Percentiles rank a stretch among this genome's conserved stretches.
phyloP scores from a whole-genome alignment of 2,797 vertebrate species.

The Squalus acanthias region DNA sequence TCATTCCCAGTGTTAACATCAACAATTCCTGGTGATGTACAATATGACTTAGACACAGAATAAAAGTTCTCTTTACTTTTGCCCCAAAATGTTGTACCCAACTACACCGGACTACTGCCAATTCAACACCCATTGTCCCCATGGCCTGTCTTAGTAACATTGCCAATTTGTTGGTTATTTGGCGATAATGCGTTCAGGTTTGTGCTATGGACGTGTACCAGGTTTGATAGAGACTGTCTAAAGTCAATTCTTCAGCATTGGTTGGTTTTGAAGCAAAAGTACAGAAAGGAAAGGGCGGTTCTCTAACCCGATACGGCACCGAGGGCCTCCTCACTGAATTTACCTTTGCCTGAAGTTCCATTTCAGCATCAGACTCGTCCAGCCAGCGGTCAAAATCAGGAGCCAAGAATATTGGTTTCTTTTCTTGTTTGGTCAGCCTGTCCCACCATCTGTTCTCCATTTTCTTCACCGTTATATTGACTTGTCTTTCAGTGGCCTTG shows the following conservation, averaged over 20 bases:
- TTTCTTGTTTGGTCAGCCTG: slow-evolving; percentile 75
- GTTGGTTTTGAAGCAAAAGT: neutral
- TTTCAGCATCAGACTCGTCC: slow-evolving; percentile 92
- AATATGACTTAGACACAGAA: neutral
- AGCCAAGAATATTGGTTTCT: slow-evolving; percentile 77
- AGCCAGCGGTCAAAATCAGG: slow-evolving; percentile 95
- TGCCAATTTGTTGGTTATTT: neutral
- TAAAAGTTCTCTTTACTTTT: neutral
- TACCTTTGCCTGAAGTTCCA: slow-evolving; percentile 87
- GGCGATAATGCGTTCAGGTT: neutral
- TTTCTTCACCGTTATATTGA: slow-evolving; percentile 81
- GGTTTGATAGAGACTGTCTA: neutral
- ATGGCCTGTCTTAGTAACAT: neutral
- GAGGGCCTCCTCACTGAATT: slow-evolving; percentile 37
- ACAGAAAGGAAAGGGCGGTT: slow-evolving; percentile 39
- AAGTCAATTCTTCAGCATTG: neutral
- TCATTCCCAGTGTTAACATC: neutral
- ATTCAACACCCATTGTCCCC: neutral
- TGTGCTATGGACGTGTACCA: neutral
- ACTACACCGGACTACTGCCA: neutral
- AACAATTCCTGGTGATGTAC: neutral
- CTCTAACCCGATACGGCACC: neutral
- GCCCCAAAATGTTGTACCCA: neutral
- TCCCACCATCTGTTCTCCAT: slow-evolving; percentile 82
- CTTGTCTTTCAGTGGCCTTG: slow-evolving; percentile 83